These are phyloP conservation scores for Diorhabda sublineata DNA, from an alignment of 1,140 invertebrate species.

Conservation along the genomic window DNA sequence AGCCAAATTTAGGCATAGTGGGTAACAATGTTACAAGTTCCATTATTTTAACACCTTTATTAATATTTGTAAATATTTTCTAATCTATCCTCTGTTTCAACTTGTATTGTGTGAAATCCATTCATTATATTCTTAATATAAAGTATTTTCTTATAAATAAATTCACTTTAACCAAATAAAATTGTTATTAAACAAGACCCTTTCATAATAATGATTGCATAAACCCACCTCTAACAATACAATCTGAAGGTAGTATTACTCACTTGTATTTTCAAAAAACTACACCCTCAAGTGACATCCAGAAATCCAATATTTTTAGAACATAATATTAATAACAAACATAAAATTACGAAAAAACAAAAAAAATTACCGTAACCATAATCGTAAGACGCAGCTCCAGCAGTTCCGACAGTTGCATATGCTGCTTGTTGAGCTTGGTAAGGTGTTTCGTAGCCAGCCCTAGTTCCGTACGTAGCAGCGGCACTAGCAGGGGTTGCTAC, in stretches of 20 bases:
- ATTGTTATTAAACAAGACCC: neutral
- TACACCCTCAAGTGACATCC: neutral
- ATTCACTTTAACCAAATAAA: too few relatives aligned
- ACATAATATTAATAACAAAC: neutral
- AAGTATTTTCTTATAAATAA: too few relatives aligned
- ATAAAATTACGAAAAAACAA: neutral
- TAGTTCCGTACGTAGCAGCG: conserved; percentile 69
- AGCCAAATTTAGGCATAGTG: too few relatives aligned
- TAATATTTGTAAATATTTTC: too few relatives aligned
- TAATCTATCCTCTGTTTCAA: too few relatives aligned
- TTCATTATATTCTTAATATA: too few relatives aligned
- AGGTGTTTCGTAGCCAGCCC: conserved; percentile 65
- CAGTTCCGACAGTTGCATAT: conserved; percentile 60
- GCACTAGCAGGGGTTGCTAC: conserved; percentile 69
- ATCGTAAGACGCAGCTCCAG: conserved; percentile 60
- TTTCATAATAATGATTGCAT: neutral
- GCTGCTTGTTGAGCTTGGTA: conserved; percentile 63
- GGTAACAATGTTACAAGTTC: too few relatives aligned
- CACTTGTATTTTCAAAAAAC: neutral
- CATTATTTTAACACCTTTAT: too few relatives aligned
- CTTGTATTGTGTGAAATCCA: too few relatives aligned
- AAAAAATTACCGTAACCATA: conserved; percentile 64
- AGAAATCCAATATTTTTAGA: neutral
- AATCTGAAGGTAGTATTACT: neutral
- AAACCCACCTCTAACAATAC: neutral